These are phyloP conservation scores for Ferrisia virgata DNA, from an alignment of 2,888 invertebrate genomes.

Conservation along the genomic window DNA sequence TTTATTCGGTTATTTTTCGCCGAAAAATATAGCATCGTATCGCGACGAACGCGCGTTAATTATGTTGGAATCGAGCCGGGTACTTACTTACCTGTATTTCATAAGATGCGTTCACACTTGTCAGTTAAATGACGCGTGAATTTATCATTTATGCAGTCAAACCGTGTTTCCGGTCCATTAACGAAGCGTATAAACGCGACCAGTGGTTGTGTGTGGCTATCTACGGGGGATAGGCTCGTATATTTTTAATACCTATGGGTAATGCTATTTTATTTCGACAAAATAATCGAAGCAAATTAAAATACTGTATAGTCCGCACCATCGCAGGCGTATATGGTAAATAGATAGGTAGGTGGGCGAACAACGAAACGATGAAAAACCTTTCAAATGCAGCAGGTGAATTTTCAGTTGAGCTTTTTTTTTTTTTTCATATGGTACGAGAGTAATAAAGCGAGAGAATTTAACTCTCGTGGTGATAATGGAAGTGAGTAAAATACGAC, in stretches of 20 bases:
- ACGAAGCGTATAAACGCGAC: slow-evolving; percentile 12
- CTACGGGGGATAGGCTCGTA: not conserved
- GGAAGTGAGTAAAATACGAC: no score
- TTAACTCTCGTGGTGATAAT: no score
- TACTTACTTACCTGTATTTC: no score
- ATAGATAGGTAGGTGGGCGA: not conserved
- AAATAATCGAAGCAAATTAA: not conserved
- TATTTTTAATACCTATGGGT: not conserved
- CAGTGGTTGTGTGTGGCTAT: not conserved
- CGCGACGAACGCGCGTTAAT: not conserved
- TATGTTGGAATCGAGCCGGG: not conserved
- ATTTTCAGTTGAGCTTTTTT: not conserved
- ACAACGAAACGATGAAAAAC: not conserved
- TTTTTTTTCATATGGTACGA: no score
- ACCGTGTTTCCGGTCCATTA: slow-evolving; percentile 27
- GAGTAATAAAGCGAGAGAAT: no score
- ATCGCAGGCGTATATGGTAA: not conserved
- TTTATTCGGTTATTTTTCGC: not conserved
- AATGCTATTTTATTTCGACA: not conserved
- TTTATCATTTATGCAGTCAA: slow-evolving; percentile 13
- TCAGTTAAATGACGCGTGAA: slow-evolving; percentile 31
- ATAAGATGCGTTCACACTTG: slow-evolving; percentile 15
- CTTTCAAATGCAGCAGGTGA: slow-evolving; percentile 1
- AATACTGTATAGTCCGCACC: not conserved
- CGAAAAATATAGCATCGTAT: not conserved